These are phyloP conservation scores for Antigone vipio DNA, from an alignment of 2,113 vertebrate species.

Conservation along the genomic window DNA sequence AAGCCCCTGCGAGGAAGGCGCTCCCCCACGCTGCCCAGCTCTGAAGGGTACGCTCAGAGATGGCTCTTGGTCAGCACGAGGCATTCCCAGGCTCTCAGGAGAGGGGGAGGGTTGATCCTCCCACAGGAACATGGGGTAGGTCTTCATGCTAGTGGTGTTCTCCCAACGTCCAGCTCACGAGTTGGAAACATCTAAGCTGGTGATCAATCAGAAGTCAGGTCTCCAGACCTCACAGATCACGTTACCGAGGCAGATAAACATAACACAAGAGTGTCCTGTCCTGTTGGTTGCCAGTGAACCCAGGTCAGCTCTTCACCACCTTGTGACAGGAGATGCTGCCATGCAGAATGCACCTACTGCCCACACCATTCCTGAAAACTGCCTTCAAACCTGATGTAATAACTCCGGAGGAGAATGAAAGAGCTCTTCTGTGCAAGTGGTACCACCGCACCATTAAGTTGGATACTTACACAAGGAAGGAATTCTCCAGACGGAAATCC, in stretches of 20 bases:
- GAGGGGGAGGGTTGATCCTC: background rate
- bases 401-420: background rate
- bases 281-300: background rate
- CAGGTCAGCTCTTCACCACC: background rate
- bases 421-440: background rate
- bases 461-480: background rate
- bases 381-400: background rate
- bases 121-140: accelerated
- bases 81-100: background rate
- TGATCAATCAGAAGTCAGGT: background rate
- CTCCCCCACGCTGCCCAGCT: background rate
- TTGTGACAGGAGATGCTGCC: background rate
- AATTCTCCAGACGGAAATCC: background rate
- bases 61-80: background rate
- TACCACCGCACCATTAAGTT: background rate
- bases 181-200: background rate
- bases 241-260: accelerated
- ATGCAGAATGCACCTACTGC: background rate
- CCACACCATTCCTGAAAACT: background rate
- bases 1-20: background rate
- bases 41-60: background rate
- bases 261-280: background rate
- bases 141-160: background rate
- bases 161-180: background rate
- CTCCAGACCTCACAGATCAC: background rate